A percentile compares a stretch with the other conserved stretches of the same genome.
Conservation (phyloP, 2,113 vertebrate species). For the Albula goreensis region DNA sequence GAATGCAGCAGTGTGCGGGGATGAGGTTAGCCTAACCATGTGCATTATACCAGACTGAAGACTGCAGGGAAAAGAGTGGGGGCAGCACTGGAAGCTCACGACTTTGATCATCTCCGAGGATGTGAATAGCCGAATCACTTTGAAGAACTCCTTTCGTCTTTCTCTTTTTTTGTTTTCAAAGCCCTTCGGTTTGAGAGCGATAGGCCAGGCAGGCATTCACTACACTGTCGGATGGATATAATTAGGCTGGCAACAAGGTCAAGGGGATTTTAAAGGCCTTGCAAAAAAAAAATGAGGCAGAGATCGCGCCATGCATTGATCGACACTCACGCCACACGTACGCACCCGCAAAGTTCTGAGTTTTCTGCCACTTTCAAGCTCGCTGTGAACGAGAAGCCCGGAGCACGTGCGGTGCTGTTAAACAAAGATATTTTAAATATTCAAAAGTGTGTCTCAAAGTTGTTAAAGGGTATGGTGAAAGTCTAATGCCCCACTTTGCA, state of each 20-base stretch:
- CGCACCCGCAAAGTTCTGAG: not conserved
- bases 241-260: not conserved
- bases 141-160: not conserved
- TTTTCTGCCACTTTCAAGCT: not conserved
- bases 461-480: not conserved
- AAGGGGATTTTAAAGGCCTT: not conserved
- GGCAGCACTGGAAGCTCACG: not conserved
- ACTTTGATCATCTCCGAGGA: conserved; percentile 3
- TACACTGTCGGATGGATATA: not conserved
- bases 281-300: not conserved
- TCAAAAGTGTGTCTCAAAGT: not conserved
- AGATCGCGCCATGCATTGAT: not conserved
- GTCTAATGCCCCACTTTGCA: not conserved
- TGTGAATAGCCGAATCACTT: not conserved
- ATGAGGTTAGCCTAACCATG: not conserved
- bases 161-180: not conserved
- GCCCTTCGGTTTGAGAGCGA: not conserved
- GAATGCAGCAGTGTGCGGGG: not conserved
- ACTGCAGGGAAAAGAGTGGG: not conserved
- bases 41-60: not conserved
- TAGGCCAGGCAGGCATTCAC: not conserved
- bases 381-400: not conserved
- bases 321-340: not conserved
- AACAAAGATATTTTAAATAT: not conserved
- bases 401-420: not conserved